Conservation (phyloP, 2,888 invertebrate species). For the Cephus pulcher region DNA sequence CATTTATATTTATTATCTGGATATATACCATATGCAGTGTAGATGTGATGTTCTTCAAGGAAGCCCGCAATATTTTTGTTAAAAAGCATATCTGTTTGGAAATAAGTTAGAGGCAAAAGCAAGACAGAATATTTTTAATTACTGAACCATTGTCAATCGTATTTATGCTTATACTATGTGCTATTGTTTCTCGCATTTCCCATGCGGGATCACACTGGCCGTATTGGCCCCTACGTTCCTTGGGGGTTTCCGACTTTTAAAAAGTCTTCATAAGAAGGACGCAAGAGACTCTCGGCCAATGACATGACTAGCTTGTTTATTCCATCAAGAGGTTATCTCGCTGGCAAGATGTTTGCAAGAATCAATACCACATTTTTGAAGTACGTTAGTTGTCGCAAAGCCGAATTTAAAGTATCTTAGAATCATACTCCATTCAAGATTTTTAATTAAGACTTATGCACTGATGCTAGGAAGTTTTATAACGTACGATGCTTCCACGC, state of each 20-base stretch:
- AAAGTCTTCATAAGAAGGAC: slow-evolving; percentile 19
- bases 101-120: slow-evolving; percentile 3
- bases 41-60: neutral
- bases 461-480: neutral
- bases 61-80: neutral
- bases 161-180: neutral
- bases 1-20: neutral
- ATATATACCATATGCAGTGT: neutral
- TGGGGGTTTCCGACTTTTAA: slow-evolving; percentile 16
- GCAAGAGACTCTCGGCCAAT: slow-evolving; percentile 7
- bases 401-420: neutral
- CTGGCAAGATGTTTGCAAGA: slow-evolving; percentile 13
- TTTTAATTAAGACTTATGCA: neutral
- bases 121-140: slow-evolving; percentile 14
- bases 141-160: slow-evolving; percentile 41
- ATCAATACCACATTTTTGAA: slow-evolving; percentile 18
- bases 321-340: neutral
- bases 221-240: slow-evolving; percentile 6
- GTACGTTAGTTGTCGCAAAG: neutral
- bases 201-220: neutral
- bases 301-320: neutral
- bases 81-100: neutral
- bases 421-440: neutral
- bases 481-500: neutral
- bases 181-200: slow-evolving; percentile 16